Conservation (phyloP, 2,888 invertebrate species). For the Dryococelus australis region DNA sequence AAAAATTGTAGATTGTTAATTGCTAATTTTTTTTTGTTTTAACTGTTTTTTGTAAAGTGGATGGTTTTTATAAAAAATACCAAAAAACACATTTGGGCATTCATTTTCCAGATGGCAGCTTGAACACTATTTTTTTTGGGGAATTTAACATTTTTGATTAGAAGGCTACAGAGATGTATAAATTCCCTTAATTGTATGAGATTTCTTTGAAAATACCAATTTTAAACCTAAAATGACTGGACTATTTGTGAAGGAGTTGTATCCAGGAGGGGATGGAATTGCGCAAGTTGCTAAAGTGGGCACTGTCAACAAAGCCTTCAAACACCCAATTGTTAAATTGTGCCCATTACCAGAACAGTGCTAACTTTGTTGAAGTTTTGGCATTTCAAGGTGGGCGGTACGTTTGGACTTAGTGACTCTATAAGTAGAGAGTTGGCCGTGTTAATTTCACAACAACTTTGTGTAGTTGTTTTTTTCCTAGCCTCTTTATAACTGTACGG, state of each 20-base stretch:
- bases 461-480: no score
- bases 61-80: not conserved
- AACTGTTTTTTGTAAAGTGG: not conserved
- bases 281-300: no score
- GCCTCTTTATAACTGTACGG: no score
- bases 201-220: not conserved
- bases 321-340: no score
- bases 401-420: no score
- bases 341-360: no score
- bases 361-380: no score
- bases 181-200: constrained; percentile 6
- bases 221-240: not conserved
- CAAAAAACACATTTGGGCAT: not conserved
- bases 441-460: no score
- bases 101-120: not conserved
- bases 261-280: no score
- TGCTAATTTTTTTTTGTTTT: not conserved
- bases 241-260: not conserved
- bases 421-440: no score
- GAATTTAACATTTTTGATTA: not conserved
- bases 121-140: constrained; percentile 13
- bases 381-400: no score
- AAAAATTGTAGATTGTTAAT: not conserved
- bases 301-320: no score
- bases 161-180: not conserved